Evolutionary conservation across 2,888 invertebrate species (phyloP).

Genomic region (Leptarthrus brevirostris): DNA sequence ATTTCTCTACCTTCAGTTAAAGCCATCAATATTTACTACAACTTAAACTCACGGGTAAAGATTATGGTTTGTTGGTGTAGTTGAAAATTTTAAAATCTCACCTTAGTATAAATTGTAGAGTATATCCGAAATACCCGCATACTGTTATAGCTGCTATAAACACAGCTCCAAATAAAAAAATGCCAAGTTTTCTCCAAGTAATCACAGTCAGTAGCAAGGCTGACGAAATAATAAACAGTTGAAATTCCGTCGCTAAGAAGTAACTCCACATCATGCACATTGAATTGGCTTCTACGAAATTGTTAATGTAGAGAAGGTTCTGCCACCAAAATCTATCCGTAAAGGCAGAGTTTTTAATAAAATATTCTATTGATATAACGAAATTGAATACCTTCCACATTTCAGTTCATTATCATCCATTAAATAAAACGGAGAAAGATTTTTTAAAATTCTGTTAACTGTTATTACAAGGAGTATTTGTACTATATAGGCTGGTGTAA

Average conservation of each 20-base stretch:
- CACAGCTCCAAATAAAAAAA: slow-evolving; percentile 58
- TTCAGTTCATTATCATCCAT: slow-evolving; percentile 80
- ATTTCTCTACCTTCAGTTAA: no score
- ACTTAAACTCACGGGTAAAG: no score
- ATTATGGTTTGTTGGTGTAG: no score
- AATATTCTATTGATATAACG: not conserved
- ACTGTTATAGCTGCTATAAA: slow-evolving; percentile 69
- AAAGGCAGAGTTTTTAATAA: not conserved
- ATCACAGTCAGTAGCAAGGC: not conserved
- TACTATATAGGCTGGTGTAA: slow-evolving; percentile 73
- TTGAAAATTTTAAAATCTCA: no score
- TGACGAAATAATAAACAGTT: slow-evolving; percentile 37
- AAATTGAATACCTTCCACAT: slow-evolving; percentile 62
- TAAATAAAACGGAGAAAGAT: slow-evolving; percentile 76
- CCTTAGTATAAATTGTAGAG: slow-evolving; percentile 55
- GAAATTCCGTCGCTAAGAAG: slow-evolving; percentile 47
- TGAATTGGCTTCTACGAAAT: slow-evolving; percentile 74
- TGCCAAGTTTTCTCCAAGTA: slow-evolving; percentile 61
- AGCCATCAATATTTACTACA: no score
- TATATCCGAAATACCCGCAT: slow-evolving; percentile 65
- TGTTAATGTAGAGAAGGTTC: slow-evolving; percentile 79
- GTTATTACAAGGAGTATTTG: slow-evolving; percentile 65
- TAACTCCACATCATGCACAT: slow-evolving; percentile 59
- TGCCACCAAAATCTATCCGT: slow-evolving; percentile 75
- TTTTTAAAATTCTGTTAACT: slow-evolving; percentile 68